phyloP scores from a whole-genome alignment of 1,140 invertebrate species.

The Sycophila sp. region DNA sequence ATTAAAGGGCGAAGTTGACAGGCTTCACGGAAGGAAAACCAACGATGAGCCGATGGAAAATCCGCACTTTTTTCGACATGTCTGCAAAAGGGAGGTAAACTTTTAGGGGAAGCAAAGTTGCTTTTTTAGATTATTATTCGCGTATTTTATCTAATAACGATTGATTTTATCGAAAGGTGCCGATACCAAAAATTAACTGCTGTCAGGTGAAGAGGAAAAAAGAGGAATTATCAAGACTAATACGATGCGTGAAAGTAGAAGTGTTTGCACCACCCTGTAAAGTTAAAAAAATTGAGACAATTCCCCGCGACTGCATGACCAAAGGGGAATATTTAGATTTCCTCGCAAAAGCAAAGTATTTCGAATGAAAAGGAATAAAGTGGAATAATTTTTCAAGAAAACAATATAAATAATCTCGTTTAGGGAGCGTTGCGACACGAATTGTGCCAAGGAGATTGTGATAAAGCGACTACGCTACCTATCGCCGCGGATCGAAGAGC shows the following conservation, averaged over 20 bases:
- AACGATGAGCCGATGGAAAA: too few relatives aligned
- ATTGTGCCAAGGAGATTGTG: conserved; percentile 32
- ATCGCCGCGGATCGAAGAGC: conserved; percentile 47
- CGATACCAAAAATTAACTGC: neutral
- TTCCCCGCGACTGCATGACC: conserved; percentile 50
- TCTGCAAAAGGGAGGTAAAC: conserved; percentile 9
- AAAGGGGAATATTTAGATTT: conserved; percentile 52
- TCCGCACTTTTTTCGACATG: neutral
- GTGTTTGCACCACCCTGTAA: conserved; percentile 46
- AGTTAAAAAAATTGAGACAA: conserved; percentile 41
- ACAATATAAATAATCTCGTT: too few relatives aligned
- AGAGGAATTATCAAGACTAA: neutral
- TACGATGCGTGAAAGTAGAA: conserved; percentile 36
- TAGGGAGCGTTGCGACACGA: conserved; percentile 44
- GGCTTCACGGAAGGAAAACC: neutral
- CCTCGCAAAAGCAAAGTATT: conserved; percentile 50
- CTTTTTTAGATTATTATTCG: neutral
- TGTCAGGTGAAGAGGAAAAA: conserved; percentile 11
- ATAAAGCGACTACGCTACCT: conserved; percentile 39
- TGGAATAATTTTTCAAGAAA: too few relatives aligned
- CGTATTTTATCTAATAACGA: neutral
- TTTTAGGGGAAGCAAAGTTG: too few relatives aligned
- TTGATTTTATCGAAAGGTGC: neutral
- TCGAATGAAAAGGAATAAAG: too few relatives aligned
- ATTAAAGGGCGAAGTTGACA: conserved; percentile 41